Percentiles rank a stretch among this genome's conserved stretches.
phyloP scores from a whole-genome alignment of 1,140 invertebrate species.

The Bombus affinis region DNA sequence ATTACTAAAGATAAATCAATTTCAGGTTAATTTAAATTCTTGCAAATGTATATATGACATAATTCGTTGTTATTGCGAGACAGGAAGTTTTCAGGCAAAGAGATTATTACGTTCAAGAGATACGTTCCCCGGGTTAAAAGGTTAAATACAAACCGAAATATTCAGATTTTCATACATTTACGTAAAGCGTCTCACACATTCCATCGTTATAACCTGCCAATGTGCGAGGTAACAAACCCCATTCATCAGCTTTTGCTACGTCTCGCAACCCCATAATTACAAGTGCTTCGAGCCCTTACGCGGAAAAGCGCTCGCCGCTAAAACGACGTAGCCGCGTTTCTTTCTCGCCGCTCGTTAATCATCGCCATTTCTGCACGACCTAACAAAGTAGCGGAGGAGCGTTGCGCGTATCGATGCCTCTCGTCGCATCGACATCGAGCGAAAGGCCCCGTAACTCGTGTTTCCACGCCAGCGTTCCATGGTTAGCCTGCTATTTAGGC shows the following conservation, averaged over 20 bases:
- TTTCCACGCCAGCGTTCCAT: conserved; percentile 11
- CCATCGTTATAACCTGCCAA: not conserved
- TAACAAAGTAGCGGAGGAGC: not conserved
- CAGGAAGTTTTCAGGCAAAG: not conserved
- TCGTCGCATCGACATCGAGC: not conserved
- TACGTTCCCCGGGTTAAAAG: not conserved
- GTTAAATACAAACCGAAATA: not conserved
- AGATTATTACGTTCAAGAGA: not conserved
- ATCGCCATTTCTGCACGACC: not conserved
- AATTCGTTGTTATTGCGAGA: not conserved
- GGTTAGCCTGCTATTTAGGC: conserved; percentile 38
- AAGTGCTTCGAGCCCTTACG: not conserved
- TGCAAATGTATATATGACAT: not conserved
- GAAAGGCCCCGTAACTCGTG: not conserved
- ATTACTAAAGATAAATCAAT: too few relatives aligned
- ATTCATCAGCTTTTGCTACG: not conserved
- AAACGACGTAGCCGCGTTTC: not conserved
- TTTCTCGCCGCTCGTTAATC: not conserved
- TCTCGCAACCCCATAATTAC: not conserved
- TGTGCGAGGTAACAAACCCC: not conserved
- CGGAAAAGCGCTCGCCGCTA: not conserved
- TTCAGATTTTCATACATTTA: not conserved
- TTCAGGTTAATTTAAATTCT: not conserved
- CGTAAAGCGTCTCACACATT: not conserved
- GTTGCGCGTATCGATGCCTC: not conserved